Conservation (phyloP, 2,888 invertebrate species). For the Pandemis cinnamomeana region DNA sequence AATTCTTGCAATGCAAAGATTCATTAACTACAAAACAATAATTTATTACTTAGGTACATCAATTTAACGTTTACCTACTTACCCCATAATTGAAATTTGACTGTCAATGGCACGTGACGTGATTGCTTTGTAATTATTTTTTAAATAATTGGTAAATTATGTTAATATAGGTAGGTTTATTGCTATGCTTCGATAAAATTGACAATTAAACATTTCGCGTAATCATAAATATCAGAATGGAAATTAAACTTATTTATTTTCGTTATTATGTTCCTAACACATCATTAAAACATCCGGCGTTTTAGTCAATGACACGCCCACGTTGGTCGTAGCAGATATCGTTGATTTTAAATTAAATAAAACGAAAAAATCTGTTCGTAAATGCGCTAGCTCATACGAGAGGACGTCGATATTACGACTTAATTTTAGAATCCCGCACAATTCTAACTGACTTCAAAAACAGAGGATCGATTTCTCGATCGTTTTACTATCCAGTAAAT, state of each 20-base stretch:
- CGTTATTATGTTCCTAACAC: too few species aligned
- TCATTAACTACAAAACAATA: too few species aligned
- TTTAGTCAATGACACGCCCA: constrained; percentile 18
- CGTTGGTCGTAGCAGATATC: constrained; percentile 2
- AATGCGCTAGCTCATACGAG: neutral
- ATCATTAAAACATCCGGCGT: neutral
- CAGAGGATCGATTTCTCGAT: constrained; percentile 23
- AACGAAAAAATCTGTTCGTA: neutral
- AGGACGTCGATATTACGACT: neutral
- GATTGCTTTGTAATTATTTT: too few species aligned
- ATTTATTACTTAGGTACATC: too few species aligned
- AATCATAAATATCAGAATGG: neutral
- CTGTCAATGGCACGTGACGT: too few species aligned
- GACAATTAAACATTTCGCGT: neutral
- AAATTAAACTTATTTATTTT: too few species aligned
- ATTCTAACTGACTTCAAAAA: constrained; percentile 12
- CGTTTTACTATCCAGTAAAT: constrained; percentile 29
- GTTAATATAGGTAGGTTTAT: neutral
- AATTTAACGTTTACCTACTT: too few species aligned
- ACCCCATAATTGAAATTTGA: too few species aligned
- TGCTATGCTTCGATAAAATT: too few species aligned
- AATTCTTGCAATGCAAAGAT: too few species aligned
- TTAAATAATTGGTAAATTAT: too few species aligned
- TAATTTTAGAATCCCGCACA: constrained; percentile 11
- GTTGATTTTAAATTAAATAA: neutral